Conservation (phyloP, 2,797 vertebrate species). For the Chelon labrosus region DNA sequence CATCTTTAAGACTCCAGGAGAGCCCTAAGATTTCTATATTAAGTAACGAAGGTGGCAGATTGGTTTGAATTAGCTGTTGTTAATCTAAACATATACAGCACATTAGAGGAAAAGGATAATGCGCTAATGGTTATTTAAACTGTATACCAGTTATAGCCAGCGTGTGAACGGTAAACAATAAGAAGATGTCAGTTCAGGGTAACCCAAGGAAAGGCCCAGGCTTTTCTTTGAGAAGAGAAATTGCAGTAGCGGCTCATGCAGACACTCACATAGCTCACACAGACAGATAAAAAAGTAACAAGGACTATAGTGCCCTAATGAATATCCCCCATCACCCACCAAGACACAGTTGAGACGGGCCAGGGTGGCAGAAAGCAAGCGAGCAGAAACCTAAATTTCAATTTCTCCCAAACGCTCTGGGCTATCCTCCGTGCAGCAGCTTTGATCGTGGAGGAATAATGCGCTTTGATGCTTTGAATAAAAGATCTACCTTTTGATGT, state of each 20-base stretch:
- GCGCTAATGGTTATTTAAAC: neutral
- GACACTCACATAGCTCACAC: too few relatives aligned
- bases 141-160: neutral
- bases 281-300: too few relatives aligned
- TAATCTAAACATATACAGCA: too few relatives aligned
- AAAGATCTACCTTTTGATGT: slow-evolving; percentile 79
- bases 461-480: slow-evolving; percentile 79
- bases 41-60: neutral
- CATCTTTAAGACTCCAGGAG: neutral
- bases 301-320: slow-evolving; percentile 29
- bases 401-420: slow-evolving; percentile 73
- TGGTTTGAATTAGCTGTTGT: neutral
- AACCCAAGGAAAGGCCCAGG: neutral
- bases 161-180: neutral
- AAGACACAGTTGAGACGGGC: slow-evolving; percentile 27
- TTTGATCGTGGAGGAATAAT: slow-evolving; percentile 82
- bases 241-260: neutral
- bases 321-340: slow-evolving; percentile 35
- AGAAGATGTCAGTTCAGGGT: neutral
- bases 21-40: neutral
- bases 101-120: too few relatives aligned
- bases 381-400: slow-evolving; percentile 65
- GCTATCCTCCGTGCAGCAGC: slow-evolving; percentile 53
- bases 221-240: slow-evolving; percentile 9
- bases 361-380: slow-evolving; percentile 44